Base-by-base conservation (phyloP, 2,113 vertebrate species). In the Lepus europaeus region DNA sequence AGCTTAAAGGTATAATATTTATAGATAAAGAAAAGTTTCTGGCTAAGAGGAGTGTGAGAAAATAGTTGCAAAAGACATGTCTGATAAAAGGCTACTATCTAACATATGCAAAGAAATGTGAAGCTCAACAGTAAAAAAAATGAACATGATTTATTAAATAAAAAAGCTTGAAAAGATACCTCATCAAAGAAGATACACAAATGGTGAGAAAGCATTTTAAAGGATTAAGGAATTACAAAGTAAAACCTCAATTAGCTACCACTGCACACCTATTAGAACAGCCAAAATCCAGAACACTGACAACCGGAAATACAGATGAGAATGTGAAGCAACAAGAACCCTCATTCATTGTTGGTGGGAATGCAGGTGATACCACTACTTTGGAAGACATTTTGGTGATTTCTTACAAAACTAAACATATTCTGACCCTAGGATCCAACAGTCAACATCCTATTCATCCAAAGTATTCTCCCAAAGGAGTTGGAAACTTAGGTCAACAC, bases 91-190 rank as follows among this genome's bases (percentile, higher is more conserved):
- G 86, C 2, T 74, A 0, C 33, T 93, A 82, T 23, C n/a, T 33
- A 53, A 78, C 83, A 59, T 33, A 74, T 51, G 45, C 36, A 73
- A 84, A 92, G 63, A 89, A 64, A 12, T 22, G 39, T 68, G 74
- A 83, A 89, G n/a, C 29, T 70, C 66, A 87, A 23, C 2, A 61
- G 3, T 20, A 91, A 87, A 53, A 78, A 68, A 95, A 80, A 94
- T 70, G 12, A 66, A 45, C 10, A 93, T 45, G 45, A n/a, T 66
- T 76, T 72, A 10, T 64, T 73, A 88, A 91, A 49, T 19, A 36
- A 74, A 68, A 77, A 85, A 4, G 77, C 2, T 29, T 76, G 20
- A 72, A 63, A 14, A 39, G 25, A 29, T 5, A 4, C 7, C 22
- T 81, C 22, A 72, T 1, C 56, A 83, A 74, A 36, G 36, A 93